These are phyloP conservation scores for Salvator merianae DNA, from an alignment of 2,113 vertebrate genomes.

Conservation along the genomic window DNA sequence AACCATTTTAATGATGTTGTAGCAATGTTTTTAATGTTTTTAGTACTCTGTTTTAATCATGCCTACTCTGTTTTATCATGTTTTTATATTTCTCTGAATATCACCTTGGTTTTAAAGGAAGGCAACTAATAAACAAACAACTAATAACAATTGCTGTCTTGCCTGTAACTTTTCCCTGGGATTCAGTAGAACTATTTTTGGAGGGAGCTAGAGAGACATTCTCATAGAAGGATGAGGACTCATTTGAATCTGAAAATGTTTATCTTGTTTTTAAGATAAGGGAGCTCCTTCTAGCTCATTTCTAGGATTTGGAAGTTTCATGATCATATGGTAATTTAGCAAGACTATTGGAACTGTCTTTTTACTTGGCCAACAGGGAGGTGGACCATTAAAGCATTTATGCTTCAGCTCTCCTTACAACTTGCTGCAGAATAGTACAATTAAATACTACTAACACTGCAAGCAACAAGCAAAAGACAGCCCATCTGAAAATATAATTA, in stretches of 20 bases:
- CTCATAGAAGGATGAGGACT: neutral
- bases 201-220: neutral
- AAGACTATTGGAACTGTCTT: neutral
- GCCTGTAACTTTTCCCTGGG: neutral
- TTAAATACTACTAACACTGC: neutral
- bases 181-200: neutral
- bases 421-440: neutral
- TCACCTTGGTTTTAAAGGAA: too few species aligned
- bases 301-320: neutral
- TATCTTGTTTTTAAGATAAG: neutral
- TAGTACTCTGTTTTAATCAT: too few species aligned
- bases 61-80: too few species aligned
- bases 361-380: neutral
- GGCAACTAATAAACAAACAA: too few species aligned
- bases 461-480: neutral
- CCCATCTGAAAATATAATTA: neutral
- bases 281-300: neutral
- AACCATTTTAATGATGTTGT: too few species aligned
- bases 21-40: too few species aligned
- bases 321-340: neutral
- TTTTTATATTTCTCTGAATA: too few species aligned
- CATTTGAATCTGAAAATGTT: neutral
- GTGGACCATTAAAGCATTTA: neutral
- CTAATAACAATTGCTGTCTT: too few species aligned
- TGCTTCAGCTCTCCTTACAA: neutral